Percentiles rank a stretch among this genome's conserved stretches.
Conservation (phyloP, 37 sponge, comb jelly and placozoan species). For the Theonella swinhoei region DNA sequence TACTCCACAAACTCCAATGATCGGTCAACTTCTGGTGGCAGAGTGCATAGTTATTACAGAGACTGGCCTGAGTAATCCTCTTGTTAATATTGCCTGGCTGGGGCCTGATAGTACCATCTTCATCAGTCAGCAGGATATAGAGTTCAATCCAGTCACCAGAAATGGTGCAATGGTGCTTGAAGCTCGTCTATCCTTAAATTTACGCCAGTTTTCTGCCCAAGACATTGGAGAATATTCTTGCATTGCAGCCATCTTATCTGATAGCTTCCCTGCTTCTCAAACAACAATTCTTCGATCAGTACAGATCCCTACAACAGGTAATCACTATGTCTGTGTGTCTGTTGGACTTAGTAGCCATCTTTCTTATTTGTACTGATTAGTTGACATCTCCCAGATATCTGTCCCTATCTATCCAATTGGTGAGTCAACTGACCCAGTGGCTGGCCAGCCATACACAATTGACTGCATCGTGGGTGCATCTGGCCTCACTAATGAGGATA, state of each 20-base stretch:
- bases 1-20: neutral
- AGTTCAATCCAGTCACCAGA: neutral
- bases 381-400: neutral
- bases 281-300: neutral
- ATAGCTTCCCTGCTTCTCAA: neutral
- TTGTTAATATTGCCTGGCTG: neutral
- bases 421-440: neutral
- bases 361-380: neutral
- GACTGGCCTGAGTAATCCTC: neutral
- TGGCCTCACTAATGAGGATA: neutral
- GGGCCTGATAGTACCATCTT: neutral
- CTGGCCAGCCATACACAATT: neutral
- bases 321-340: no score
- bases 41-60: neutral
- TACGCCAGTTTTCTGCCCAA: neutral
- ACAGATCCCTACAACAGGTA: neutral
- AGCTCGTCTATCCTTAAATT: neutral
- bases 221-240: neutral
- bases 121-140: neutral
- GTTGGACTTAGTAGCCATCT: no score
- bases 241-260: neutral
- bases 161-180: neutral
- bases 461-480: neutral
- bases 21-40: neutral
- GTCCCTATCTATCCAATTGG: neutral